A percentile compares a stretch with the other conserved stretches of the same genome.
Evolutionary conservation across 2,888 invertebrate species (phyloP).

Genomic region (Aspidapion aeneum): DNA sequence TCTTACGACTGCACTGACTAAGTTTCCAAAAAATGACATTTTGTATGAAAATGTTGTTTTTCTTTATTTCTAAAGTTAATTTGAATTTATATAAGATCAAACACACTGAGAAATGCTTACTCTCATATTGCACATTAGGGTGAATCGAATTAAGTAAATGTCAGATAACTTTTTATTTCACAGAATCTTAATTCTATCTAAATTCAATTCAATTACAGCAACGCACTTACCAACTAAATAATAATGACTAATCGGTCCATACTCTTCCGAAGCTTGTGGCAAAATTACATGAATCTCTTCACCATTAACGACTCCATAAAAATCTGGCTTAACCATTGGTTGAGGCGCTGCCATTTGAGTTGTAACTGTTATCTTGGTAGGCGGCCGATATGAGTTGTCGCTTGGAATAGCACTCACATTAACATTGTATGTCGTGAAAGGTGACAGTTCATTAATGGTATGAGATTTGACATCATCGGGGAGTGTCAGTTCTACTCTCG

Average conservation of each 20-base stretch:
- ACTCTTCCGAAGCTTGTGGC: constrained; percentile 96
- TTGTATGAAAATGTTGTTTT: no score
- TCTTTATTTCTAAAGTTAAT: no score
- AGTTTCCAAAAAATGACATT: no score
- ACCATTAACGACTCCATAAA: constrained; percentile 84
- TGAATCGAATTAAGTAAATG: no score
- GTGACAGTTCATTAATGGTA: constrained; percentile 84
- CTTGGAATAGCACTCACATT: constrained; percentile 89
- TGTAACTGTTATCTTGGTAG: constrained; percentile 89
- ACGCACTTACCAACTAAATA: constrained; percentile 73
- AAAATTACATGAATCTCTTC: constrained; percentile 88
- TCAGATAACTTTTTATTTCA: no score
- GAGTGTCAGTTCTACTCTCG: constrained; percentile 67
- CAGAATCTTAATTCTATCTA: no score
- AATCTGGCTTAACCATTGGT: constrained; percentile 94
- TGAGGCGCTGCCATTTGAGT: constrained; percentile 96
- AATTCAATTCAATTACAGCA: no score
- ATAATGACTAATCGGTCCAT: constrained; percentile 97
- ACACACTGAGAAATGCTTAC: no score
- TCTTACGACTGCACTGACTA: no score
- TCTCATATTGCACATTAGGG: no score
- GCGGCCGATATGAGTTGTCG: constrained; percentile 78
- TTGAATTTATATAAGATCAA: no score
- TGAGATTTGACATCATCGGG: constrained; percentile 68
- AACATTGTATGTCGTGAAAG: constrained; percentile 92